These are phyloP conservation scores for Lacanobia wlatinum DNA, from an alignment of 2,888 invertebrate species.

Conservation along the genomic window DNA sequence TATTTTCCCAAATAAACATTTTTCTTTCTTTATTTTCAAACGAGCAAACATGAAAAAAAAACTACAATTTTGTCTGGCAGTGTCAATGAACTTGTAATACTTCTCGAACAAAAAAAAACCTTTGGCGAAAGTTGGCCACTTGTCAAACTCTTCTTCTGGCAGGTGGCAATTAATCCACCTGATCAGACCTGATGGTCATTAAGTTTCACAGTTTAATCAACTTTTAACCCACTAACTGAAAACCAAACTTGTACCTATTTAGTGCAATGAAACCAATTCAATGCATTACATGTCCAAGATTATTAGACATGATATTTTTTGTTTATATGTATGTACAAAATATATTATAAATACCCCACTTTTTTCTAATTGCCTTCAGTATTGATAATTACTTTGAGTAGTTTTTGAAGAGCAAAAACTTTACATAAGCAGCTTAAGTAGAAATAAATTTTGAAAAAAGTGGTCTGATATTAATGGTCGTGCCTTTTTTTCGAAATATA, in stretches of 20 bases:
- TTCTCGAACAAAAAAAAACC: constrained; percentile 2
- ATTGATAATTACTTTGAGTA: constrained; percentile 43
- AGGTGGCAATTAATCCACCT: constrained; percentile 25
- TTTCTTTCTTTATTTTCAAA: too few species aligned
- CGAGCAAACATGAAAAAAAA: too few species aligned
- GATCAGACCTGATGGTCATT: background rate
- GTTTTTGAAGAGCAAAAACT: constrained; percentile 38
- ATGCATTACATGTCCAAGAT: constrained; percentile 17
- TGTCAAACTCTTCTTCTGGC: constrained; percentile 11
- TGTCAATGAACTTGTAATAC: background rate
- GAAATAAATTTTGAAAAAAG: constrained; percentile 35
- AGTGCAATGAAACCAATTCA: constrained; percentile 13
- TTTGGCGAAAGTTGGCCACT: constrained; percentile 1
- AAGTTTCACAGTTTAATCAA: constrained; percentile 1
- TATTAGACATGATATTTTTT: constrained; percentile 29
- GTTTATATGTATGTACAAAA: constrained; percentile 7
- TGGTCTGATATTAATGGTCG: constrained; percentile 9
- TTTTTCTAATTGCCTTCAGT: constrained; percentile 39
- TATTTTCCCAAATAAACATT: too few species aligned
- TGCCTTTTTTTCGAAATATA: constrained; percentile 24
- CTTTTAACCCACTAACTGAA: constrained; percentile 21
- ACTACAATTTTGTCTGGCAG: too few species aligned
- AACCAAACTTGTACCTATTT: background rate
- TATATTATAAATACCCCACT: constrained; percentile 17
- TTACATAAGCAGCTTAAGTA: constrained; percentile 20